A percentile compares a stretch with the other conserved stretches of the same genome.
These are phyloP conservation scores for Acrocephalus scirpaceus DNA, from an alignment of 2,797 vertebrate genomes.

Conservation along the genomic window DNA sequence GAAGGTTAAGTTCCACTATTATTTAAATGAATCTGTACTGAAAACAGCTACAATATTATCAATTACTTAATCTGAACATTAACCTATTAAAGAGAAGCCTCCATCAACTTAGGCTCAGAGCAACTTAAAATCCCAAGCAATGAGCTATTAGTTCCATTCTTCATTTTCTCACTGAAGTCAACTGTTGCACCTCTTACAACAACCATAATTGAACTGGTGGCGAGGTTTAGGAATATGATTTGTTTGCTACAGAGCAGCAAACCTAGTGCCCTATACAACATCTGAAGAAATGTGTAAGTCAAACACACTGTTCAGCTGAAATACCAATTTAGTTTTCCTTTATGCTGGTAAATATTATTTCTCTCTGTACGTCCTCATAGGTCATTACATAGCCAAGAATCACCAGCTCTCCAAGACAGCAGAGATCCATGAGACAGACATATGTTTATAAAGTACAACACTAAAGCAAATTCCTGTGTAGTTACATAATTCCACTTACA, in stretches of 20 bases:
- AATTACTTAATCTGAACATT: neutral
- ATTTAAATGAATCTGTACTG: neutral
- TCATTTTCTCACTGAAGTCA: neutral
- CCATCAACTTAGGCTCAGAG: neutral
- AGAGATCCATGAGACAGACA: neutral
- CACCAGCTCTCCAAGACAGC: neutral
- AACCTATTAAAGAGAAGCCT: neutral
- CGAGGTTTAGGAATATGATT: neutral
- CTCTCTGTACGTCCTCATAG: neutral
- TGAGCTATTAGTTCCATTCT: neutral
- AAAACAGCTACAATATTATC: neutral
- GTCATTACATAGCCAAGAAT: neutral
- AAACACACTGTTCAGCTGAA: neutral
- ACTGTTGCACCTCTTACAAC: neutral
- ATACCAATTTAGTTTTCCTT: neutral
- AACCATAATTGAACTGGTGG: rapidly evolving
- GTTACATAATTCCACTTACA: neutral
- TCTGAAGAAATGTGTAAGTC: neutral
- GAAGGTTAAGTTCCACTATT: neutral
- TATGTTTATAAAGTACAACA: neutral
- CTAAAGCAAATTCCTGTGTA: neutral
- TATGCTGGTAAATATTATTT: neutral
- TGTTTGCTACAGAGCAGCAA: neutral
- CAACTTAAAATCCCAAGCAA: neutral
- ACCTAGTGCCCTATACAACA: neutral